These are phyloP conservation scores for Phalanger gymnotis DNA, from an alignment of 2,797 vertebrate species.

Conservation along the genomic window DNA sequence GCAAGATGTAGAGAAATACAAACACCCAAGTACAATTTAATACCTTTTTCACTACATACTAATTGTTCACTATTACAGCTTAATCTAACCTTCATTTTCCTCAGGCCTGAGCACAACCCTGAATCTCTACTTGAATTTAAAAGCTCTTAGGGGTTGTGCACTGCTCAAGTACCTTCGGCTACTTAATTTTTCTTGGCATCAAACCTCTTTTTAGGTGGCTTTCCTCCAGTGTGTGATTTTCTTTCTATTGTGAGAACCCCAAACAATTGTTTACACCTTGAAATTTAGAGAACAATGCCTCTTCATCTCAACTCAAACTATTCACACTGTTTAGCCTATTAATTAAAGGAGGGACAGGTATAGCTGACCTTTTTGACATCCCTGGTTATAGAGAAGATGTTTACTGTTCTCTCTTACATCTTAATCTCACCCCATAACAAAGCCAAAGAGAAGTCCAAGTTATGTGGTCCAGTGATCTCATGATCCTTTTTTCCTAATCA, in stretches of 20 bases:
- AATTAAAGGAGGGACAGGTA: background rate
- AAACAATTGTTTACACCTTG: background rate
- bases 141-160: background rate
- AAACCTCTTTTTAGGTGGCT: background rate
- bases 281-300: background rate
- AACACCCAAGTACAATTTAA: background rate
- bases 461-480: background rate
- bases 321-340: background rate
- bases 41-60: background rate
- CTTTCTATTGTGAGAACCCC: background rate
- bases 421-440: background rate
- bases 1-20: background rate
- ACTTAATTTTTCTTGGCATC: background rate
- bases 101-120: background rate
- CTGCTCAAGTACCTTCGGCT: background rate
- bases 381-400: background rate
- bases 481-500: background rate
- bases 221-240: background rate
- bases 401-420: background rate
- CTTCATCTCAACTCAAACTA: background rate
- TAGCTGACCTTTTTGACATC: background rate
- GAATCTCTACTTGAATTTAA: background rate
- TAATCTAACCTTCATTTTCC: background rate
- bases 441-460: background rate
- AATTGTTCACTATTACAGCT: background rate